These are phyloP conservation scores for Dermochelys coriacea DNA, from an alignment of 2,797 vertebrate genomes.

Conservation along the genomic window DNA sequence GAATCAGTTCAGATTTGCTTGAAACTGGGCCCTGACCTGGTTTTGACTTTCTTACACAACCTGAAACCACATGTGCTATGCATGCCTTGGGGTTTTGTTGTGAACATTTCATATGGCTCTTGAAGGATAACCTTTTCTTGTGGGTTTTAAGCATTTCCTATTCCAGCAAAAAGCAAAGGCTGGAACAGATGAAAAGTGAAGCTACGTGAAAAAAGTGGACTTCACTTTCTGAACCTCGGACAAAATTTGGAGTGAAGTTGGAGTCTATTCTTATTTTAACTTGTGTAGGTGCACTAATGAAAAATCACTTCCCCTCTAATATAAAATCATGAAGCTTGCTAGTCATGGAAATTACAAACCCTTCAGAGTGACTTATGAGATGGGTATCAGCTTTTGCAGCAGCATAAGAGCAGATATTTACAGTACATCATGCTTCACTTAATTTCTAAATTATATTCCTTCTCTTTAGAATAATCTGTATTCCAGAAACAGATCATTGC, in stretches of 20 bases:
- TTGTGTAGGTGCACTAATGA: conserved; percentile 64
- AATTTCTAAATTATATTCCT: conserved; percentile 64
- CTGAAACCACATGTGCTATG: conserved; percentile 60
- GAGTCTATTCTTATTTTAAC: conserved; percentile 59
- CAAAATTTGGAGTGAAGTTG: conserved; percentile 44
- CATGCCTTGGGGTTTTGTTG: conserved; percentile 66
- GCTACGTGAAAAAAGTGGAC: conserved; percentile 30
- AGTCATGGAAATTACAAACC: conserved; percentile 76
- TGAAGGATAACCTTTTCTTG: conserved; percentile 69
- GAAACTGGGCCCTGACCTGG: conserved; percentile 29
- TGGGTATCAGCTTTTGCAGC: conserved; percentile 62
- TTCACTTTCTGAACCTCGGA: conserved; percentile 65
- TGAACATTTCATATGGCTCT: conserved; percentile 64
- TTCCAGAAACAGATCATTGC: conserved; percentile 31
- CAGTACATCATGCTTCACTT: conserved; percentile 45
- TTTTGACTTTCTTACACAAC: conserved; percentile 70
- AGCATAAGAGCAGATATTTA: conserved; percentile 71
- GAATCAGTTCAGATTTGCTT: conserved; percentile 58
- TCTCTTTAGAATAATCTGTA: conserved; percentile 49
- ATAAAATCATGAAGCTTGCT: background rate
- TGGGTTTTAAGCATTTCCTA: conserved; percentile 71
- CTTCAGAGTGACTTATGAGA: conserved; percentile 61
- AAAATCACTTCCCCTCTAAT: conserved; percentile 60
- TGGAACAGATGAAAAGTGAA: conserved; percentile 70
- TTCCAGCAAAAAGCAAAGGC: conserved; percentile 61